A percentile compares a stretch with the other conserved stretches of the same genome.
Evolutionary conservation across 1,140 invertebrate species (phyloP).

Genomic region (Aphaenogaster rudis): DNA sequence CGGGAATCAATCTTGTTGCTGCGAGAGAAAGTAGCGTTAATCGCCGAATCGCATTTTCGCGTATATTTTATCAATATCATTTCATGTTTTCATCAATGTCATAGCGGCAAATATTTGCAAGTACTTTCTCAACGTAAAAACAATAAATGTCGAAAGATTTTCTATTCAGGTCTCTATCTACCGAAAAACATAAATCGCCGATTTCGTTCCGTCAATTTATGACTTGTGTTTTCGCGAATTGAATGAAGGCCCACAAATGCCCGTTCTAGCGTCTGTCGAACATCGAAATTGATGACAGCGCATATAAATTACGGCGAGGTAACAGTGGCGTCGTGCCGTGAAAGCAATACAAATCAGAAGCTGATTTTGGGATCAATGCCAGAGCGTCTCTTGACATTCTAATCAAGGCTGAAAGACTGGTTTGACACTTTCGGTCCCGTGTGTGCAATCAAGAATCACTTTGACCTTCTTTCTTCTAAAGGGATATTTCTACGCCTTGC

Average conservation of each 20-base stretch:
- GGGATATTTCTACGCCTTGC: slow-evolving; percentile 1
- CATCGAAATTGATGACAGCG: slow-evolving; percentile 18
- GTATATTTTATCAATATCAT: neutral
- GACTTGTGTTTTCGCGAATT: slow-evolving; percentile 14
- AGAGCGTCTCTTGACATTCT: slow-evolving; percentile 60
- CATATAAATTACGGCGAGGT: slow-evolving; percentile 47
- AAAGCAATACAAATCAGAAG: slow-evolving; percentile 63
- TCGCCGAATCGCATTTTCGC: neutral
- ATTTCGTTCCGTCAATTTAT: slow-evolving; percentile 26
- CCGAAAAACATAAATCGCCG: slow-evolving; percentile 8
- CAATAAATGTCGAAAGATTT: slow-evolving; percentile 14
- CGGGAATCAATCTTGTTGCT: neutral
- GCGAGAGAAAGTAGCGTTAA: slow-evolving; percentile 21
- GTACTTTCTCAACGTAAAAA: neutral
- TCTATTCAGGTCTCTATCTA: neutral
- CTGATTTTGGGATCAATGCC: slow-evolving; percentile 73
- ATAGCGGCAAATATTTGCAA: neutral
- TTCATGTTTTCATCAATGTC: neutral
- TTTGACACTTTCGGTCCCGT: neutral
- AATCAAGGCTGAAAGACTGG: slow-evolving; percentile 65
- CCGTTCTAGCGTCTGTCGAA: slow-evolving; percentile 10
- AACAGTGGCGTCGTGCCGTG: slow-evolving; percentile 10
- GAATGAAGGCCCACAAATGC: neutral
- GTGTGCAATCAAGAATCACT: slow-evolving; percentile 26
- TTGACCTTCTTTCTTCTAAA: neutral